Conservation (phyloP, 2,113 vertebrate species). For the Hirundichthys speculiger region DNA sequence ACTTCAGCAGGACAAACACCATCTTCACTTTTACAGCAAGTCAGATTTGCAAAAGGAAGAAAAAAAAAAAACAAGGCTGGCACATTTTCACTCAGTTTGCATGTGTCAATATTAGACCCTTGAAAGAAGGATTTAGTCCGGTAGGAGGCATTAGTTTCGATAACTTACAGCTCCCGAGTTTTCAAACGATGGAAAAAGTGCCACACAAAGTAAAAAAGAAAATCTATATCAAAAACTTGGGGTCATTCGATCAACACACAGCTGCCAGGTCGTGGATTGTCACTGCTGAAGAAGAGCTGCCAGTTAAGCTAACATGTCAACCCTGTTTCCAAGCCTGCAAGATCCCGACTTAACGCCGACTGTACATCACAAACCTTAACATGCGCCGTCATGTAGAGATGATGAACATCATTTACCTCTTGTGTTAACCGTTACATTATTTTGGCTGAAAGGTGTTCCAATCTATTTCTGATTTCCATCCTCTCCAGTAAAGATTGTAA, state of each 20-base stretch:
- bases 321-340: not conserved
- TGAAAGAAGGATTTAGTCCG: constrained; percentile 5
- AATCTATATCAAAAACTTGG: not conserved
- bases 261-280: not conserved
- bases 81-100: not conserved
- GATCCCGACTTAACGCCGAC: not conserved
- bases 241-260: not conserved
- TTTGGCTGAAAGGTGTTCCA: not conserved
- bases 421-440: not conserved
- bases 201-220: not conserved
- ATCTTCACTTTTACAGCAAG: not conserved
- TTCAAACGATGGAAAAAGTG: not conserved
- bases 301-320: not conserved
- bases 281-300: not conserved
- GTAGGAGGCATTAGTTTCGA: constrained; percentile 3
- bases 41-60: not conserved
- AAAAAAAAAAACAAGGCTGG: too few species aligned
- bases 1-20: too few species aligned
- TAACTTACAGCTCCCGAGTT: not conserved
- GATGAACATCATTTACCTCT: not conserved
- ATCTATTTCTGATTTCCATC: not conserved
- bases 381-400: not conserved
- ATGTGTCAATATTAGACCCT: constrained; percentile 5
- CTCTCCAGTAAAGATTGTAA: too few species aligned
- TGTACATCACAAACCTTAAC: not conserved